phyloP scores from a whole-genome alignment of 2,113 vertebrate genomes.

The Hoplias malabaricus region DNA sequence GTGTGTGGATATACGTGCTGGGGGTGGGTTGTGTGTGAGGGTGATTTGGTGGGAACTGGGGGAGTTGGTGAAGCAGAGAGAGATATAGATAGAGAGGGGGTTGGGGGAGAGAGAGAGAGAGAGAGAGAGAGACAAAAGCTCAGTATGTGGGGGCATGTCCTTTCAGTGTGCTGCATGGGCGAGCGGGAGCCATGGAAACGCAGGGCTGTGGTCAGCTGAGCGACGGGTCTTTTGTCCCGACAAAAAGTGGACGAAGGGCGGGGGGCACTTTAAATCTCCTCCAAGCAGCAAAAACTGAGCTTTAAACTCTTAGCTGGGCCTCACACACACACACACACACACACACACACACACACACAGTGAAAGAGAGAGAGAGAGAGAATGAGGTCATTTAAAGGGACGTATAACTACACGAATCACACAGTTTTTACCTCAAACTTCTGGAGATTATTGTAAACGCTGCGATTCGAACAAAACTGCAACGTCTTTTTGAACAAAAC shows the following conservation, averaged over 20 bases:
- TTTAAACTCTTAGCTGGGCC: conserved; percentile 1
- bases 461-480: too few relatives aligned
- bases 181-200: conserved; percentile 70
- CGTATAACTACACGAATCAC: not conserved
- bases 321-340: not conserved
- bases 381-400: not conserved
- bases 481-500: too few relatives aligned
- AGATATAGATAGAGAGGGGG: conserved; percentile 43
- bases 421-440: too few relatives aligned
- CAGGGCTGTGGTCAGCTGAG: conserved; percentile 74
- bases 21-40: too few relatives aligned
- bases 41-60: conserved; percentile 53
- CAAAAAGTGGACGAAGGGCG: conserved; percentile 16
- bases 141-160: conserved; percentile 70
- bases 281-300: conserved; percentile 51
- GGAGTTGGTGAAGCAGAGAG: conserved; percentile 20
- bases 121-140: conserved; percentile 71
- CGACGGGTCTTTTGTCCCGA: conserved; percentile 73
- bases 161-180: conserved; percentile 73
- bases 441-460: too few relatives aligned
- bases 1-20: conserved; percentile 40
- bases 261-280: conserved; percentile 10
- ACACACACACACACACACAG: not conserved
- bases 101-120: conserved; percentile 27
- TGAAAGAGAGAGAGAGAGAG: too few relatives aligned